Conservation (phyloP, 2,888 invertebrate species). For the Pollenia angustigena region DNA sequence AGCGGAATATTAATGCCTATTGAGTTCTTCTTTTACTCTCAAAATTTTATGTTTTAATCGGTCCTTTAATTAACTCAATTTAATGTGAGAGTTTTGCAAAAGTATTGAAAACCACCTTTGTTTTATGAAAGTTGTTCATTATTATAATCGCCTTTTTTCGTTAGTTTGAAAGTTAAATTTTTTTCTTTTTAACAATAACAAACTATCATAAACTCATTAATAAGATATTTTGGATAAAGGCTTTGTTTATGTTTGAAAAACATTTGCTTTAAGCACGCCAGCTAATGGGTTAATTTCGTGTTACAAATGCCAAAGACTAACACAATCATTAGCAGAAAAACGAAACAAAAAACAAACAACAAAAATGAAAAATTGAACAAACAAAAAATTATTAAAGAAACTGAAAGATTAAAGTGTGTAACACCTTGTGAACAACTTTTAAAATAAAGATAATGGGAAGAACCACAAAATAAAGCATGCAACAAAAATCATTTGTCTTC, state of each 20-base stretch:
- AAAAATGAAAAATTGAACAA: slow-evolving; percentile 3
- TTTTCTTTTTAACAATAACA: background rate
- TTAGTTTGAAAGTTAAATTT: too few species aligned
- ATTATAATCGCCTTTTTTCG: too few species aligned
- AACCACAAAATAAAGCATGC: slow-evolving; percentile 36
- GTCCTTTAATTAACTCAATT: too few species aligned
- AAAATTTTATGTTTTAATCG: too few species aligned
- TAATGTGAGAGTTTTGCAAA: too few species aligned
- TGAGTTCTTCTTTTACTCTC: too few species aligned
- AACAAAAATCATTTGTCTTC: slow-evolving; percentile 59
- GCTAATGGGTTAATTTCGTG: slow-evolving; percentile 75
- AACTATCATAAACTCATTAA: slow-evolving; percentile 73
- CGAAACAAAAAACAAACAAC: background rate
- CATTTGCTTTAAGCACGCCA: slow-evolving; percentile 55
- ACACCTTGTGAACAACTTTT: slow-evolving; percentile 32
- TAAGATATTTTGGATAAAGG: slow-evolving; percentile 57
- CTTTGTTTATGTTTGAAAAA: slow-evolving; percentile 53
- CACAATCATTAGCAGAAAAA: slow-evolving; percentile 47
- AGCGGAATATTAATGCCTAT: too few species aligned
- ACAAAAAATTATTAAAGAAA: slow-evolving; percentile 9
- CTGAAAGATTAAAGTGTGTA: background rate
- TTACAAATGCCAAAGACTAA: slow-evolving; percentile 59
- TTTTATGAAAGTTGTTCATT: too few species aligned
- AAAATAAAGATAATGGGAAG: background rate
- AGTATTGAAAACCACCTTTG: too few species aligned